Evolutionary conservation across 2,113 vertebrate genomes (phyloP).

Genomic region (Xenopus tropicalis): UCB_Xtro_10.0 CM004449.2:103463001-103463500

Average conservation of each 20-base stretch:
- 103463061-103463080: not conserved
- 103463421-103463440: constrained; percentile 52
- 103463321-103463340: constrained; percentile 43
- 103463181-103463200: not conserved
- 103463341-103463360: constrained; percentile 58
- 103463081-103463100: not conserved
- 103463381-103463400: constrained; percentile 53
- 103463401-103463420: constrained; percentile 49
- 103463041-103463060: not conserved
- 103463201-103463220: not conserved
- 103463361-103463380: constrained; percentile 52
- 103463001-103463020: no score
- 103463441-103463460: constrained; percentile 47
- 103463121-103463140: not conserved
- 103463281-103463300: not conserved
- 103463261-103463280: not conserved
- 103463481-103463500: constrained; percentile 50
- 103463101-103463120: not conserved
- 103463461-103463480: constrained; percentile 49
- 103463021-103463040: not conserved
- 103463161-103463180: not conserved
- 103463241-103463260: not conserved
- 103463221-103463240: not conserved
- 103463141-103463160: not conserved
- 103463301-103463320: not conserved